phyloP scores from a whole-genome alignment of 2,797 vertebrate genomes.

The Taeniopygia guttata region DNA sequence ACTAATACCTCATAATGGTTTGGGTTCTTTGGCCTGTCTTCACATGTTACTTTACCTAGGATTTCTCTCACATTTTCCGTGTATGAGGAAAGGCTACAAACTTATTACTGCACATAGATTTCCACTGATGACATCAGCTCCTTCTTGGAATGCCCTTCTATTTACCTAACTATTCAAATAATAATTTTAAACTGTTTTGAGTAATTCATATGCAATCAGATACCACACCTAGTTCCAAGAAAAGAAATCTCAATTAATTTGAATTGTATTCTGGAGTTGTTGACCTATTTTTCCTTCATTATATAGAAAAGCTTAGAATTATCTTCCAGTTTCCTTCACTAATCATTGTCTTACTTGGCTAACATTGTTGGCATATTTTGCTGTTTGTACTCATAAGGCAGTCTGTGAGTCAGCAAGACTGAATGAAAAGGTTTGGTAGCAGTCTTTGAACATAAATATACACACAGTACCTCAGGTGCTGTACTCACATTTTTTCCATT shows the following conservation, averaged over 20 bases:
- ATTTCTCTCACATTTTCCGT: neutral
- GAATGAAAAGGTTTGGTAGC: neutral
- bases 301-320: neutral
- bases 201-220: neutral
- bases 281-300: neutral
- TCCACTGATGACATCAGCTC: neutral
- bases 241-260: neutral
- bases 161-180: neutral
- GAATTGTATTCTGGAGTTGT: neutral
- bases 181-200: neutral
- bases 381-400: neutral
- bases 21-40: neutral
- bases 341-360: neutral
- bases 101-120: neutral
- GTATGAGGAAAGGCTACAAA: neutral
- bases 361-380: neutral
- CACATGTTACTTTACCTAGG: neutral
- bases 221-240: neutral
- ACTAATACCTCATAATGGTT: neutral
- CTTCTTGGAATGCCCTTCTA: neutral
- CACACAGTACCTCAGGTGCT: neutral
- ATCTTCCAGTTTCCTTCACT: neutral
- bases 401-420: neutral
- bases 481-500: slow-evolving; percentile 87
- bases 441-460: neutral